Conservation (phyloP, 2,888 invertebrate genomes). For the Brenthis hecate region DNA sequence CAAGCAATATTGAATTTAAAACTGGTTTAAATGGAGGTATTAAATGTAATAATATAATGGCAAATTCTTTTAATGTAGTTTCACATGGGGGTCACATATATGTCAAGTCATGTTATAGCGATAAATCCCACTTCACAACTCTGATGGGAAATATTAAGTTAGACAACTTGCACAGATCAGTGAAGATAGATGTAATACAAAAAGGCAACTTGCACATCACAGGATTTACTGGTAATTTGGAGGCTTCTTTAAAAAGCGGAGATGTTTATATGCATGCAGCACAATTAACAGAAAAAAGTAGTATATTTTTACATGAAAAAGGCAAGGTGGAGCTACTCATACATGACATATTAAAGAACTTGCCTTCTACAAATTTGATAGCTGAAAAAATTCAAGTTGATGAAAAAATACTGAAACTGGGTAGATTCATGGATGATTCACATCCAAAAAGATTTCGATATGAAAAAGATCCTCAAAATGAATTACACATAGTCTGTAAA, state of each 20-base stretch:
- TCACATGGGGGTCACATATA: conserved; percentile 72
- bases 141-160: conserved; percentile 72
- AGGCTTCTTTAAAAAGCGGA: conserved; percentile 75
- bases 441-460: conserved; percentile 74
- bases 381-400: conserved; percentile 77
- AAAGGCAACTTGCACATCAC: conserved; percentile 72
- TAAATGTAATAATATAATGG: conserved; percentile 72
- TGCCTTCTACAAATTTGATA: conserved; percentile 75
- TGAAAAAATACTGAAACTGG: conserved; percentile 70
- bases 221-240: conserved; percentile 70
- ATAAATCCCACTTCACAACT: conserved; percentile 74
- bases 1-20: conserved; percentile 67
- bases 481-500: conserved; percentile 77
- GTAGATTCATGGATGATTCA: conserved; percentile 75
- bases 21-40: conserved; percentile 69
- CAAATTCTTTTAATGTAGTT: conserved; percentile 60
- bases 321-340: conserved; percentile 75
- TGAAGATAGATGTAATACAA: conserved; percentile 75
- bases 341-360: conserved; percentile 67
- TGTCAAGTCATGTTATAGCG: conserved; percentile 69
- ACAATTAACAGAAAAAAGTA: conserved; percentile 70
- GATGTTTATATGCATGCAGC: conserved; percentile 75
- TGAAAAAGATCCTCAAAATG: conserved; percentile 69
- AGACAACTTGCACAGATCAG: conserved; percentile 67
- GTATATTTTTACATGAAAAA: conserved; percentile 79